phyloP scores from a whole-genome alignment of 2,888 invertebrate species.

The Xylota sylvarum region DNA sequence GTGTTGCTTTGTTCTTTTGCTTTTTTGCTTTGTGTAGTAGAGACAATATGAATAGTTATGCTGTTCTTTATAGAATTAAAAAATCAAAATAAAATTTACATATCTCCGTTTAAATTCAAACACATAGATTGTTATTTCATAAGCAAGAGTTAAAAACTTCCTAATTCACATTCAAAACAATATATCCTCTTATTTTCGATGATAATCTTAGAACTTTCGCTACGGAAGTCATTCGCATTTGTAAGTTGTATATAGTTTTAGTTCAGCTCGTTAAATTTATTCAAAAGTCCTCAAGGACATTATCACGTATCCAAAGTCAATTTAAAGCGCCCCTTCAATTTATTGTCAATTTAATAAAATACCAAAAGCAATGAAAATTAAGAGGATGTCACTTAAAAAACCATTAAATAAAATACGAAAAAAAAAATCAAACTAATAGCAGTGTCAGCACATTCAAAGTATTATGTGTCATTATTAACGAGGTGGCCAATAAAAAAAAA shows the following conservation, averaged over 20 bases:
- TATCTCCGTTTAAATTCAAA: too few species aligned
- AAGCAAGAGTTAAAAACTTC: too few species aligned
- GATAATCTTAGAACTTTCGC: too few species aligned
- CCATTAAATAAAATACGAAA: slow-evolving; percentile 13
- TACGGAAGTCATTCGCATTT: too few species aligned
- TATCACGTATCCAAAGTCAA: neutral
- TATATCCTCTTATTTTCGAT: too few species aligned
- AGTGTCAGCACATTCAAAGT: slow-evolving; percentile 6
- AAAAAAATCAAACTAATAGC: neutral
- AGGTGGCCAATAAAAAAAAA: neutral
- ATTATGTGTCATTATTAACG: slow-evolving; percentile 44
- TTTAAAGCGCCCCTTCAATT: slow-evolving; percentile 13
- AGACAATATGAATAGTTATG: too few species aligned
- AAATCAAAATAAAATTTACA: too few species aligned
- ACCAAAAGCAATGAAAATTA: slow-evolving; percentile 36
- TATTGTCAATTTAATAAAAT: slow-evolving; percentile 29
- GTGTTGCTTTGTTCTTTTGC: too few species aligned
- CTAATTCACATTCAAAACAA: too few species aligned
- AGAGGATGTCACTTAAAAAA: slow-evolving; percentile 43
- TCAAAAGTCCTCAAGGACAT: neutral
- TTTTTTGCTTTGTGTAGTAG: too few species aligned
- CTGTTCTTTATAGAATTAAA: too few species aligned
- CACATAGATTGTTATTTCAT: too few species aligned
- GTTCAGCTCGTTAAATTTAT: neutral
- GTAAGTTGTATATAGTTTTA: neutral